These are phyloP conservation scores for Spilosoma lubricipeda DNA, from an alignment of 2,888 invertebrate genomes.

Conservation along the genomic window DNA sequence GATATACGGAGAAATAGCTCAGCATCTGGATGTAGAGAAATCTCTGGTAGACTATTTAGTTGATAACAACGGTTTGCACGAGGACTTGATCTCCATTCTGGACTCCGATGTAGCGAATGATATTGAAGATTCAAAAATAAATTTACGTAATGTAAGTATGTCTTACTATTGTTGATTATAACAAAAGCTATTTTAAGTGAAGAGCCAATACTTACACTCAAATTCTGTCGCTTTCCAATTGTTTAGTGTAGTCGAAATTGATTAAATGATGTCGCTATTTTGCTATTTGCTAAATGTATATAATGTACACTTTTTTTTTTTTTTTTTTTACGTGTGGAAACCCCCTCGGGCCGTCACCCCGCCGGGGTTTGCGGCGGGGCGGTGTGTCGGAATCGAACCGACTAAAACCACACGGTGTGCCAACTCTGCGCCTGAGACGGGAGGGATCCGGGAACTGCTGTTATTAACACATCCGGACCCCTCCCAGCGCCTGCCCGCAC, in stretches of 20 bases:
- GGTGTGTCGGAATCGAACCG: no score
- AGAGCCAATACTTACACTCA: background rate
- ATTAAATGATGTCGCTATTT: background rate
- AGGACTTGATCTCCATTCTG: constrained; percentile 48
- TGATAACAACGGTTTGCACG: constrained; percentile 39
- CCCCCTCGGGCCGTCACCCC: no score
- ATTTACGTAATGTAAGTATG: constrained; percentile 67
- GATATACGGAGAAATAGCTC: constrained; percentile 62
- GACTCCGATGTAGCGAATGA: constrained; percentile 49
- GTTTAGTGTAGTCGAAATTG: background rate
- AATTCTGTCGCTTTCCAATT: background rate
- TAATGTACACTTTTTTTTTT: no score
- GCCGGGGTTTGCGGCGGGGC: no score
- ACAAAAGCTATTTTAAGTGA: background rate
- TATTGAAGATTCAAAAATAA: constrained; percentile 60
- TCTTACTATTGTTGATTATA: background rate
- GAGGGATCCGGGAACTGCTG: no score
- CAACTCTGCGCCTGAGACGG: no score
- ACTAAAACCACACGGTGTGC: no score
- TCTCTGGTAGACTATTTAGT: constrained; percentile 60
- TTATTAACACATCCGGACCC: no score
- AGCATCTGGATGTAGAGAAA: constrained; percentile 60
- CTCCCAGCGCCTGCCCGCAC: no score
- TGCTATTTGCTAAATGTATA: no score
- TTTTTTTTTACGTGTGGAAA: no score